These are phyloP conservation scores for Elephantulus edwardii DNA, from an alignment of 2,113 vertebrate species.

Conservation along the genomic window DNA sequence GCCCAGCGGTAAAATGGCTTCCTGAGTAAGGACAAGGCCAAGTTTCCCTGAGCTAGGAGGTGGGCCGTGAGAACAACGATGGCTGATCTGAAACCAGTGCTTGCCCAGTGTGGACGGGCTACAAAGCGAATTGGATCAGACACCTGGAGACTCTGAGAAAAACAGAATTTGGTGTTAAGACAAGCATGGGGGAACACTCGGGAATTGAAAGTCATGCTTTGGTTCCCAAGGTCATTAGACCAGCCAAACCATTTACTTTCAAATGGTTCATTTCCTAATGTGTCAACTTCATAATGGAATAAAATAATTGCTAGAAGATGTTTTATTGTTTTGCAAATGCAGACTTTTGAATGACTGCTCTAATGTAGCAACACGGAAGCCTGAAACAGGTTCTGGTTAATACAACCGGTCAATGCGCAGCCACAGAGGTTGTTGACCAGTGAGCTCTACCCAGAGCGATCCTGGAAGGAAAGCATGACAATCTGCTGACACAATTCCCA, in stretches of 20 bases:
- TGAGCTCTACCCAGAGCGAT: neutral
- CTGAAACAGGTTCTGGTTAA: neutral
- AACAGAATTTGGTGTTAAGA: neutral
- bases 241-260: neutral
- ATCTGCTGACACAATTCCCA: no score
- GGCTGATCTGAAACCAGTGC: neutral
- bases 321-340: neutral
- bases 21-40: slow-evolving; percentile 19
- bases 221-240: neutral
- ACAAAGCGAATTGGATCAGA: no score
- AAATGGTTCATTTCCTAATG: neutral
- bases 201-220: neutral
- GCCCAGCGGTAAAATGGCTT: rapidly evolving
- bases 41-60: neutral
- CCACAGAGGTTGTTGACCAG: no score
- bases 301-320: neutral
- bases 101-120: neutral
- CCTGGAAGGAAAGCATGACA: no score
- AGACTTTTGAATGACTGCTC: neutral
- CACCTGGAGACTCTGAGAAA: neutral
- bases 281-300: neutral
- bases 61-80: neutral
- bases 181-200: neutral
- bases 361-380: neutral
- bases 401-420: neutral